A percentile compares a stretch with the other conserved stretches of the same genome.
Conservation (phyloP, 2,888 invertebrate genomes). For the Cepaea hortensis region DNA sequence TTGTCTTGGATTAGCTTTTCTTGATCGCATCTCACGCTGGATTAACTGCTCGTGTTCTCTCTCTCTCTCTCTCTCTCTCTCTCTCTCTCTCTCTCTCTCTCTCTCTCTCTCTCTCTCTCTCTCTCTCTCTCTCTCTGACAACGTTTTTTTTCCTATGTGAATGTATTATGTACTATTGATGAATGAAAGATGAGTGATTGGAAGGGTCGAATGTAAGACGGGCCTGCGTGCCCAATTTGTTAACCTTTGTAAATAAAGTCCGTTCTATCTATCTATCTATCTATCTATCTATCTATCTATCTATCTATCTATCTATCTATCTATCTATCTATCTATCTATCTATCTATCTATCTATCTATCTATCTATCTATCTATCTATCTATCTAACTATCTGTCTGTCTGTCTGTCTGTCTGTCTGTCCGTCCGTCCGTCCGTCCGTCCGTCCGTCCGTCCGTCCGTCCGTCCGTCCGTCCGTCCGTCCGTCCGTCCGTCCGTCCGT, state of each 20-base stretch:
- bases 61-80: not conserved
- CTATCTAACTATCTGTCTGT: conserved; percentile 24
- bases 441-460: conserved; percentile 28
- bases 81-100: not conserved
- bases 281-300: conserved; percentile 7
- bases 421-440: conserved; percentile 4
- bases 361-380: conserved; percentile 14
- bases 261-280: not conserved
- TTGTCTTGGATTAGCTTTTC: too few species aligned
- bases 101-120: not conserved
- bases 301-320: conserved; percentile 7
- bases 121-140: not conserved
- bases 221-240: too few species aligned
- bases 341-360: not conserved
- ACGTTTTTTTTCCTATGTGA: not conserved
- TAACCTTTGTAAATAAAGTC: too few species aligned
- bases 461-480: conserved; percentile 30
- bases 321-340: not conserved
- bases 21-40: not conserved
- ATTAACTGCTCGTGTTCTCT: not conserved
- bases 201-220: too few species aligned
- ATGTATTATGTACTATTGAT: not conserved
- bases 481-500: conserved; percentile 23
- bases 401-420: conserved; percentile 25
- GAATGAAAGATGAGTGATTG: too few species aligned